Percentiles rank a stretch among this genome's conserved stretches.
These are phyloP conservation scores for Drosophila kuntzei DNA, from an alignment of 2,888 invertebrate species.

Conservation along the genomic window DNA sequence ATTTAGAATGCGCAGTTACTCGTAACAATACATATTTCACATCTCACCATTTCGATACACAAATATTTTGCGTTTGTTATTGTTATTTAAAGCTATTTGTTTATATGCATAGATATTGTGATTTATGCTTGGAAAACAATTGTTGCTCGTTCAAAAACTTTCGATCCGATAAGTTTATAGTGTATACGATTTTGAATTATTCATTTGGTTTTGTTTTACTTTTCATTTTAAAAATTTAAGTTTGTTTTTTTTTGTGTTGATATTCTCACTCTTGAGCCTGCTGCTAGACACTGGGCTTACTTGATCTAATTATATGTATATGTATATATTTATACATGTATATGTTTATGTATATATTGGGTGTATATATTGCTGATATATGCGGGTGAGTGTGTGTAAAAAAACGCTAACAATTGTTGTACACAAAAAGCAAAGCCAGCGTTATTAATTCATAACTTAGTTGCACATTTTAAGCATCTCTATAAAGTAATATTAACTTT, in stretches of 20 bases:
- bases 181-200: constrained; percentile 22
- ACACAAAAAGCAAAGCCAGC: constrained; percentile 75
- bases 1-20: constrained; percentile 38
- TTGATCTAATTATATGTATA: constrained; percentile 57
- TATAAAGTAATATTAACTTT: constrained; percentile 69
- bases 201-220: neutral
- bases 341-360: constrained; percentile 35
- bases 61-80: constrained; percentile 37
- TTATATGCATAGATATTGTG: constrained; percentile 67
- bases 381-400: constrained; percentile 50
- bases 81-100: constrained; percentile 74
- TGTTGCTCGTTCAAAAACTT: constrained; percentile 47
- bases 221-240: constrained; percentile 45
- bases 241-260: constrained; percentile 43
- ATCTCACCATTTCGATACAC: constrained; percentile 17
- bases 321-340: constrained; percentile 33
- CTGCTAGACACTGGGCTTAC: constrained; percentile 75
- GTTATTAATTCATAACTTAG: constrained; percentile 55
- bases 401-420: constrained; percentile 68
- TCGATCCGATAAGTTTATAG: constrained; percentile 33
- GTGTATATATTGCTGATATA: constrained; percentile 23
- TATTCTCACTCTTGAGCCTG: constrained; percentile 77
- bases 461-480: constrained; percentile 69
- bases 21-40: constrained; percentile 42
- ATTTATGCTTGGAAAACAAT: constrained; percentile 73